Evolutionary conservation across 2,797 vertebrate species (phyloP).

Genomic region (Sitta carolinensis): DNA sequence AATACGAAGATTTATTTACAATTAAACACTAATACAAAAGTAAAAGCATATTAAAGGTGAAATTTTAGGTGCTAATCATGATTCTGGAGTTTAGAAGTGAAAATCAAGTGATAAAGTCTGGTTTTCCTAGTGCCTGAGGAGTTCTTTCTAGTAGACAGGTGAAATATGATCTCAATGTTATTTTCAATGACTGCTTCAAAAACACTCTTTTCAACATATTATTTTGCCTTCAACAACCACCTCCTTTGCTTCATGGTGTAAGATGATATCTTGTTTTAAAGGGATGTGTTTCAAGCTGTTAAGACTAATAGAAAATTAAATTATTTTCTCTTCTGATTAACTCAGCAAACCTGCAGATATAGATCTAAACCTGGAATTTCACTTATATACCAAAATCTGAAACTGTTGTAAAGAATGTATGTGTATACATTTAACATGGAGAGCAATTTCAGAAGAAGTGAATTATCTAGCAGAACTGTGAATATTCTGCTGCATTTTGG

Average conservation of each 20-base stretch:
- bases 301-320: not conserved
- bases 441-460: not conserved
- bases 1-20: not conserved
- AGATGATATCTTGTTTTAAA: not conserved
- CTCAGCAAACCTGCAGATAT: not conserved
- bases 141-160: not conserved
- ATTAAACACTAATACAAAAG: not conserved
- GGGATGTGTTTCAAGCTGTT: not conserved
- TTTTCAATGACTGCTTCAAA: not conserved
- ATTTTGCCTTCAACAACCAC: not conserved
- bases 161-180: not conserved
- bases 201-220: not conserved
- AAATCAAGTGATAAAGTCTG: not conserved
- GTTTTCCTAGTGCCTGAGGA: not conserved
- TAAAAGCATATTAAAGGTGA: not conserved
- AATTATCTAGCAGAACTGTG: not conserved
- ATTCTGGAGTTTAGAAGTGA: not conserved
- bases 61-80: not conserved
- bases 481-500: not conserved
- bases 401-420: not conserved
- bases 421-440: not conserved
- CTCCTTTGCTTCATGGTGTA: not conserved
- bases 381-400: not conserved
- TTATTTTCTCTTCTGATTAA: not conserved
- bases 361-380: not conserved